These are phyloP conservation scores for Philopedon plagiatum DNA, from an alignment of 2,888 invertebrate genomes.

Conservation along the genomic window DNA sequence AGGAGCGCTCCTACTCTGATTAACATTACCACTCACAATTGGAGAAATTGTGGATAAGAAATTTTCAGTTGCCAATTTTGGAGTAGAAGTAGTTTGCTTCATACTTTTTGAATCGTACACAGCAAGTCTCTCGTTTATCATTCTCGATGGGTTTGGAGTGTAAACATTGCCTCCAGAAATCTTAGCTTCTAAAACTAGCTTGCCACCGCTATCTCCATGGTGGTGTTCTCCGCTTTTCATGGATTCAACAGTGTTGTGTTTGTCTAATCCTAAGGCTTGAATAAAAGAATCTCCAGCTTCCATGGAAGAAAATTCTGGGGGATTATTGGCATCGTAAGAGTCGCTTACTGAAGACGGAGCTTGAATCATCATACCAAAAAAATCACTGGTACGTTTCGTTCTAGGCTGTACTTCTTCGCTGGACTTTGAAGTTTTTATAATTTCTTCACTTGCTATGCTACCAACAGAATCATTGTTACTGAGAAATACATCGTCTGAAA, in stretches of 20 bases:
- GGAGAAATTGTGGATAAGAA: conserved; percentile 45
- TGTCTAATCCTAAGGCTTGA: conserved; percentile 59
- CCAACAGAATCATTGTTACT: conserved; percentile 20
- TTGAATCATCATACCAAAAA: conserved; percentile 53
- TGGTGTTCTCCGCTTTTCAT: conserved; percentile 32
- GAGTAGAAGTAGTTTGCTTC: conserved; percentile 53
- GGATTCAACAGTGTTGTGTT: conserved; percentile 44
- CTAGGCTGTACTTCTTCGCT: conserved; percentile 21
- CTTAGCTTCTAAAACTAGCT: neutral
- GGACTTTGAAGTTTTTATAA: neutral
- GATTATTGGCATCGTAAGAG: conserved; percentile 28
- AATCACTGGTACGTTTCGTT: conserved; percentile 50
- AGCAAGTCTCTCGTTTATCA: conserved; percentile 30
- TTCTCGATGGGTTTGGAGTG: conserved; percentile 37
- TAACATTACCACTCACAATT: conserved; percentile 21
- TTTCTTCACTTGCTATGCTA: conserved; percentile 33
- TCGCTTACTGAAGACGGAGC: conserved; percentile 34
- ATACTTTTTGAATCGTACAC: conserved; percentile 39
- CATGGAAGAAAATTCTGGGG: neutral
- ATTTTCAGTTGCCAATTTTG: conserved; percentile 40
- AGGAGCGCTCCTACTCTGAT: neutral
- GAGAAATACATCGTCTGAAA: neutral
- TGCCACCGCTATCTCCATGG: neutral
- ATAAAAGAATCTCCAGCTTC: conserved; percentile 61
- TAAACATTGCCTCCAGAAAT: conserved; percentile 26